Evolutionary conservation across 2,113 vertebrate genomes (phyloP).

Genomic region (Cathartes aura): DNA sequence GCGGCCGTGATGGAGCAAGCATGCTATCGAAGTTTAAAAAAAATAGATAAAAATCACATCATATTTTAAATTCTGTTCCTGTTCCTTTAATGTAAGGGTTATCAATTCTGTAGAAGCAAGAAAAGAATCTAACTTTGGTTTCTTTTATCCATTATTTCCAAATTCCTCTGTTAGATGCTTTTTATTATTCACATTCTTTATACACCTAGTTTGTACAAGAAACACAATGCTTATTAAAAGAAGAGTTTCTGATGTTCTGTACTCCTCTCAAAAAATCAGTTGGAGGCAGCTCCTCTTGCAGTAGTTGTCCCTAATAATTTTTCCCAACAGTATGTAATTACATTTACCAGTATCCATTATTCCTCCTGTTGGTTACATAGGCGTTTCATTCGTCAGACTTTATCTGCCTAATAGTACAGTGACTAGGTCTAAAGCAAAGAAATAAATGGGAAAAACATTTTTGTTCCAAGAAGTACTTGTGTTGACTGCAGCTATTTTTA

Average conservation of each 20-base stretch:
- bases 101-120: neutral
- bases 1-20: neutral
- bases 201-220: neutral
- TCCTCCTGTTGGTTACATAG: neutral
- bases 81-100: neutral
- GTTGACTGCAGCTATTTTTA: neutral
- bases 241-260: neutral
- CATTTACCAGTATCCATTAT: neutral
- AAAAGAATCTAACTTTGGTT: neutral
- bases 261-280: neutral
- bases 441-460: neutral
- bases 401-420: neutral
- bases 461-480: neutral
- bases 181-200: neutral
- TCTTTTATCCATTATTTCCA: neutral
- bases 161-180: neutral
- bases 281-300: conserved; percentile 32
- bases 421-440: neutral
- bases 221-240: neutral
- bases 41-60: neutral
- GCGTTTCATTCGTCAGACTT: neutral
- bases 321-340: conserved; percentile 33
- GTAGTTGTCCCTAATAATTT: conserved; percentile 38
- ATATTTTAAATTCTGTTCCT: neutral
- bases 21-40: neutral